A percentile compares a stretch with the other conserved stretches of the same genome.
phyloP scores from a whole-genome alignment of 2,888 invertebrate genomes.

The Netelia inedita region DNA sequence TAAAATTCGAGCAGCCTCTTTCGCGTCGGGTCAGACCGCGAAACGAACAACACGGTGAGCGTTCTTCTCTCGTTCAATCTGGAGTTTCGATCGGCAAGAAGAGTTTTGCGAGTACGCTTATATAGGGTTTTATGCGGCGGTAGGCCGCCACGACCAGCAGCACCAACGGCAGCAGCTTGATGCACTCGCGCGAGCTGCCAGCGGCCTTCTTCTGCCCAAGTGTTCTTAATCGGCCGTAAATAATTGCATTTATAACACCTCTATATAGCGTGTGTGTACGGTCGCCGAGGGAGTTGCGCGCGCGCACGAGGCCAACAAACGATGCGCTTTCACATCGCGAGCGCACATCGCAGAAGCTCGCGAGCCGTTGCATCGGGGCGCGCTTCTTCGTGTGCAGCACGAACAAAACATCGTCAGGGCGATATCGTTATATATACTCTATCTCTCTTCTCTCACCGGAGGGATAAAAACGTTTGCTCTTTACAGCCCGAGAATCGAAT shows the following conservation, averaged over 20 bases:
- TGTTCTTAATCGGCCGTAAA: conserved; percentile 85
- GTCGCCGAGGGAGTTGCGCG: conserved; percentile 70
- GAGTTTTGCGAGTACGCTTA: conserved; percentile 36
- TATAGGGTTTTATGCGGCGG: conserved; percentile 35
- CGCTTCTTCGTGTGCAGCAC: conserved; percentile 5
- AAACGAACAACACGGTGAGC: conserved; percentile 52
- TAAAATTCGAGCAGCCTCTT: conserved; percentile 82
- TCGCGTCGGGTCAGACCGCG: conserved; percentile 42
- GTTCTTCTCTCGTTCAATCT: conserved; percentile 75
- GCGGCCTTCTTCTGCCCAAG: conserved; percentile 72
- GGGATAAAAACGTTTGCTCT: conserved; percentile 38
- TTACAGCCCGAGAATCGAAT: conserved; percentile 5
- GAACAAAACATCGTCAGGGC: background rate
- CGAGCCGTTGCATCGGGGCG: conserved; percentile 29
- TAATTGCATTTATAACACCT: conserved; percentile 85
- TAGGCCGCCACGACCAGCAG: conserved; percentile 26
- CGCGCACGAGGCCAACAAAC: conserved; percentile 70
- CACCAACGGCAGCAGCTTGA: conserved; percentile 49
- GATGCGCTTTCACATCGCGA: conserved; percentile 61
- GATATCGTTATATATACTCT: background rate
- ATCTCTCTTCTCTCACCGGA: conserved; percentile 10
- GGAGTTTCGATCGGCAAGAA: conserved; percentile 75
- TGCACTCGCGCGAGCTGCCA: conserved; percentile 66
- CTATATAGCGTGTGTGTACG: conserved; percentile 71
- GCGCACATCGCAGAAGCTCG: conserved; percentile 61